A percentile compares a stretch with the other conserved stretches of the same genome.
phyloP scores from a whole-genome alignment of 2,113 vertebrate species.

The Podarcis cretensis region DNA sequence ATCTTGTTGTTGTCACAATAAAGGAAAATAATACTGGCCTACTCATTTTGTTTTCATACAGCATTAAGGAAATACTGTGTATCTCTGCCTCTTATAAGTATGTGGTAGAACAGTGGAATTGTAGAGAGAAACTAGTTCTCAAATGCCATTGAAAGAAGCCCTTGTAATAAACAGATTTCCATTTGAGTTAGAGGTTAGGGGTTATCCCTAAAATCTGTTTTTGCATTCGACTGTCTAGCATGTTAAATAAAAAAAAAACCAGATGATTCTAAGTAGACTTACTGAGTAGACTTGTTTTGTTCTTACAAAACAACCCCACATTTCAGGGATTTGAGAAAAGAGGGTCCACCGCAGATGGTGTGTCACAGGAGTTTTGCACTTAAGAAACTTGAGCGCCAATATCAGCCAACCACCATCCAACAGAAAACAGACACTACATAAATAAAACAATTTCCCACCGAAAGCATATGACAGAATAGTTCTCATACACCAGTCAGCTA shows the following conservation, averaged over 20 bases:
- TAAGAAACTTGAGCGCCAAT: not conserved
- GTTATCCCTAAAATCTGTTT: not conserved
- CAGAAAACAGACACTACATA: not conserved
- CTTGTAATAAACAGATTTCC: not conserved
- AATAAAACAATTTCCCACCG: not conserved
- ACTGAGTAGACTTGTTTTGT: no score
- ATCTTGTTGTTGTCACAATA: not conserved
- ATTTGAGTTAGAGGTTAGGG: not conserved
- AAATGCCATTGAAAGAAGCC: not conserved
- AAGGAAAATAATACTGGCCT: constrained; percentile 19
- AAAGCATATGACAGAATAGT: not conserved
- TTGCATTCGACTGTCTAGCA: not conserved
- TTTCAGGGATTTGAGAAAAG: not conserved
- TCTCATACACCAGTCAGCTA: not conserved
- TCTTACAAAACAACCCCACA: not conserved
- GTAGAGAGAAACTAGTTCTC: not conserved
- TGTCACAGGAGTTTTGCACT: not conserved
- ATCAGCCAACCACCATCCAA: not conserved
- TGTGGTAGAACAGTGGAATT: not conserved
- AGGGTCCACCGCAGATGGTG: not conserved
- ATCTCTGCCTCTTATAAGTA: not conserved
- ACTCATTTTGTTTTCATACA: not conserved
- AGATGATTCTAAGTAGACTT: not conserved
- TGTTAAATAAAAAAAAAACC: not conserved
- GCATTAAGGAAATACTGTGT: not conserved